These are phyloP conservation scores for Excalfactoria chinensis DNA, from an alignment of 2,113 vertebrate genomes.

Conservation along the genomic window DNA sequence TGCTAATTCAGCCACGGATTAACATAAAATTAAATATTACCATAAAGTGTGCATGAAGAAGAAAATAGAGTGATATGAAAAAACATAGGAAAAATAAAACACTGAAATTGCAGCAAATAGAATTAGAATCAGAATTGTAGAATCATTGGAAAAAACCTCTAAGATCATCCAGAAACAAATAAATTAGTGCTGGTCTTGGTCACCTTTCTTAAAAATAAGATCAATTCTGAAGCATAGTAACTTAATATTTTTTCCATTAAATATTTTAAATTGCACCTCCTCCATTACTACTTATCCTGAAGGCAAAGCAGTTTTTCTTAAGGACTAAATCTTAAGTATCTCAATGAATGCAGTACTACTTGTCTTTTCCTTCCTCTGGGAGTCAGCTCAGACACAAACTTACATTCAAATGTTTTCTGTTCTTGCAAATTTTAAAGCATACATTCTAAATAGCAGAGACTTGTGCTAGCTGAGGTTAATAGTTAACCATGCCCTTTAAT, in stretches of 20 bases:
- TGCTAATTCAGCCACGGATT: conserved; percentile 24
- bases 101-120: not conserved
- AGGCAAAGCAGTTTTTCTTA: not conserved
- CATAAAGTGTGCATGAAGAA: conserved; percentile 7
- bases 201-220: not conserved
- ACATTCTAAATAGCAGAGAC: conserved; percentile 5
- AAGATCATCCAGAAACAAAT: not conserved
- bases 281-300: not conserved
- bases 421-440: conserved; percentile 45
- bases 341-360: not conserved
- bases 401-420: conserved; percentile 35
- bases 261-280: not conserved
- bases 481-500: conserved; percentile 14
- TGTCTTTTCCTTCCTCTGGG: not conserved
- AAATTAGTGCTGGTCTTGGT: not conserved
- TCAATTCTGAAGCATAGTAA: not conserved
- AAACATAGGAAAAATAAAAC: not conserved
- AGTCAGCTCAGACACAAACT: not conserved
- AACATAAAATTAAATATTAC: not conserved
- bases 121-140: too few species aligned
- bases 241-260: not conserved
- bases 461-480: conserved; percentile 17
- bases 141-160: too few species aligned
- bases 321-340: not conserved
- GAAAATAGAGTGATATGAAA: not conserved